Percentiles rank a stretch among this genome's conserved stretches.
Evolutionary conservation across 53 echinoderm and acorn worm genomes (phyloP).

Genomic region (Mesocentrotus franciscanus): DNA sequence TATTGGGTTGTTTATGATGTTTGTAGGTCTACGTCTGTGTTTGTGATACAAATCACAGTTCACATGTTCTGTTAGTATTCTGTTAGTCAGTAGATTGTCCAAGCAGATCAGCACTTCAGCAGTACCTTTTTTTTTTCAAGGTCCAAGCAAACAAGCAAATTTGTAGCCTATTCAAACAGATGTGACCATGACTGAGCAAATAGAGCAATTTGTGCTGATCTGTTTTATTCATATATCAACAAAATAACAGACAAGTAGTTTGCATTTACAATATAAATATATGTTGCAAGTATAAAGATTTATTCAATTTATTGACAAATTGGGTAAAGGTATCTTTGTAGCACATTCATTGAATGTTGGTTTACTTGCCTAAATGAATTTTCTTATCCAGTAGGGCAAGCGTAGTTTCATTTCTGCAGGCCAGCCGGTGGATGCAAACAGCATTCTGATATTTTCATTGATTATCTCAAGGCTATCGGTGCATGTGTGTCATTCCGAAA

Average conservation of each 20-base stretch:
- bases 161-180: background rate
- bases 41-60: conserved; percentile 1
- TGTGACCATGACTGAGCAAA: conserved; percentile 23
- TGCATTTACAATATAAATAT: background rate
- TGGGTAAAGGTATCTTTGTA: background rate
- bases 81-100: background rate
- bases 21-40: background rate
- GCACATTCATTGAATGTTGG: too few species aligned
- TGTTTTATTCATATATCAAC: background rate
- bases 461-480: too few species aligned
- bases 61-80: conserved; percentile 12
- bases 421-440: too few species aligned
- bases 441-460: too few species aligned
- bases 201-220: conserved; percentile 27
- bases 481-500: too few species aligned
- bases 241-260: background rate
- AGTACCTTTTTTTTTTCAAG: background rate
- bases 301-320: background rate
- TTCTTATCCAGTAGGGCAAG: background rate
- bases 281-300: background rate
- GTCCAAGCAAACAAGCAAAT: background rate
- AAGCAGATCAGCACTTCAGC: background rate
- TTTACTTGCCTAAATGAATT: too few species aligned
- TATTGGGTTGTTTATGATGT: background rate
- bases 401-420: too few species aligned